Conservation (phyloP, 2,113 vertebrate species). For the Otolemur garnettii region DNA sequence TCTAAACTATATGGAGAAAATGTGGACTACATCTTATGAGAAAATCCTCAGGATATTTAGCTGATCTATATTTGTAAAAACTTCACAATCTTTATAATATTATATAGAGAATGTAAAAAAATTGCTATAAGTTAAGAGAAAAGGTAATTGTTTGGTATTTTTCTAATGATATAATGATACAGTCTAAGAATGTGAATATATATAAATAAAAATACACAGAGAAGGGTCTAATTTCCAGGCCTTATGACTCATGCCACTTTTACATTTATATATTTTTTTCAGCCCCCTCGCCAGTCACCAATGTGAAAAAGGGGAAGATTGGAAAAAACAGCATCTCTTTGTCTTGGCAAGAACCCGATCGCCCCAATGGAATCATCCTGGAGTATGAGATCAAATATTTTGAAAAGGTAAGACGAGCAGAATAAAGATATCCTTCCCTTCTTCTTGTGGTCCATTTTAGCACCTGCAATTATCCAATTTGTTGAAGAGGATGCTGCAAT, state of each 20-base stretch:
- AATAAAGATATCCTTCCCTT: constrained; percentile 75
- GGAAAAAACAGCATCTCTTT: constrained; percentile 96
- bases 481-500: constrained; percentile 62
- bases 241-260: constrained; percentile 75
- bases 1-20: neutral
- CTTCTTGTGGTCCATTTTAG: constrained; percentile 59
- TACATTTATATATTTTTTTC: constrained; percentile 84
- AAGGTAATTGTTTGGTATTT: neutral
- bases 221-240: neutral
- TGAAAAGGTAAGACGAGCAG: constrained; percentile 94
- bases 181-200: neutral
- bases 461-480: constrained; percentile 73
- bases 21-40: neutral
- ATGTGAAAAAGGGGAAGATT: constrained; percentile 95
- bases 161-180: neutral
- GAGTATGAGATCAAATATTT: constrained; percentile 99
- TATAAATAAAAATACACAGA: neutral
- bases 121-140: neutral
- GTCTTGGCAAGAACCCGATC: constrained; percentile 97
- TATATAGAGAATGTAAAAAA: neutral
- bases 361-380: constrained; percentile 98
- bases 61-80: constrained; percentile 16
- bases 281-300: constrained; percentile 97
- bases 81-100: neutral
- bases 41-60: neutral